Percentiles rank a stretch among this genome's conserved stretches.
Evolutionary conservation across 1,140 invertebrate genomes (phyloP).

Genomic region (Drosophila ironensis): DNA sequence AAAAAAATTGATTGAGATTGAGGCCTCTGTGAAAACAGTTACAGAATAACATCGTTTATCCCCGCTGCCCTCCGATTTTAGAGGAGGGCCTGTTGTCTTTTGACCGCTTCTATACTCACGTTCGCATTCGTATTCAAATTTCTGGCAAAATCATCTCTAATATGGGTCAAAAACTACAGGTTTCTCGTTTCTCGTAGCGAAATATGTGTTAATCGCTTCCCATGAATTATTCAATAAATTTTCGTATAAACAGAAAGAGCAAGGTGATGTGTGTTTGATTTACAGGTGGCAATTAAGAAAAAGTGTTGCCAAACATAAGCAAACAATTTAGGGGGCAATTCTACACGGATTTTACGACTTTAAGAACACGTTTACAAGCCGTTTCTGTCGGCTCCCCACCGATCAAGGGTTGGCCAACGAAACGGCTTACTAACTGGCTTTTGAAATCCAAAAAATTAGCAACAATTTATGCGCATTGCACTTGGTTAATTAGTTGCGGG

Average conservation of each 20-base stretch:
- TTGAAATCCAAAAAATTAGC: constrained; percentile 16
- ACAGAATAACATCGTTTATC: constrained; percentile 30
- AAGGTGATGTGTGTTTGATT: constrained; percentile 13
- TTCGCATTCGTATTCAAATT: constrained; percentile 77
- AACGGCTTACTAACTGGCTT: background rate
- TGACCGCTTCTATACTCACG: constrained; percentile 53
- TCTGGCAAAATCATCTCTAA: constrained; percentile 46
- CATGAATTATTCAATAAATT: constrained; percentile 55
- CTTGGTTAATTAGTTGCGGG: constrained; percentile 26
- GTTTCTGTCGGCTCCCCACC: background rate
- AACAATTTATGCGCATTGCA: constrained; percentile 29
- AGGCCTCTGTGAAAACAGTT: constrained; percentile 55
- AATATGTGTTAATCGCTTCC: constrained; percentile 72
- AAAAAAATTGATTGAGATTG: constrained; percentile 45
- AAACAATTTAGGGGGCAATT: constrained; percentile 33
- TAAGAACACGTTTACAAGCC: constrained; percentile 27
- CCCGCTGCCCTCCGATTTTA: background rate
- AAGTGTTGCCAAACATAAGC: constrained; percentile 38
- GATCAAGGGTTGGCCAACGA: constrained; percentile 12
- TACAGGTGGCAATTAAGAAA: constrained; percentile 41
- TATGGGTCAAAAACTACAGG: constrained; percentile 78
- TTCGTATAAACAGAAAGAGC: constrained; percentile 28
- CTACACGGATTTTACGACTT: constrained; percentile 21
- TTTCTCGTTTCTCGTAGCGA: constrained; percentile 57
- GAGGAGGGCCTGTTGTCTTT: constrained; percentile 1